Percentiles rank a stretch among this genome's conserved stretches.
Conservation (phyloP, 2,113 vertebrate genomes). For the Poeciliopsis prolifica region DNA sequence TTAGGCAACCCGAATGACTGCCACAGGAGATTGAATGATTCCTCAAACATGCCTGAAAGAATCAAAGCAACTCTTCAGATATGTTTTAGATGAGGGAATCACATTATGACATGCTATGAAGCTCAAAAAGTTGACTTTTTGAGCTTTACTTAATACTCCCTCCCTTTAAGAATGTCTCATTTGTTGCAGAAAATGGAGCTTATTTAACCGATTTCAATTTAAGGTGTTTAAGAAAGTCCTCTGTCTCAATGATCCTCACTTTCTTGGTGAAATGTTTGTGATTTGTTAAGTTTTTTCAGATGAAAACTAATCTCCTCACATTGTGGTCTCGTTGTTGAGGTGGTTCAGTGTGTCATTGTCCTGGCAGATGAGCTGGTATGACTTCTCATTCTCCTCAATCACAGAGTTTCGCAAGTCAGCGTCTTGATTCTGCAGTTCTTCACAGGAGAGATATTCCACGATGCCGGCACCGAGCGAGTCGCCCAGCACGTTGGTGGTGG, state of each 20-base stretch:
- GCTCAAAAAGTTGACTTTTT: too few relatives aligned
- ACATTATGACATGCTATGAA: too few relatives aligned
- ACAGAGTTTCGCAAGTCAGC: conserved; percentile 85
- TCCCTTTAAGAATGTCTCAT: background rate
- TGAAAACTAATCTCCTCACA: conserved; percentile 70
- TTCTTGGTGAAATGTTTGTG: conserved; percentile 22
- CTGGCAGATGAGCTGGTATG: conserved; percentile 86
- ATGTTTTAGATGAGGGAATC: too few relatives aligned
- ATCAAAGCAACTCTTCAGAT: too few relatives aligned
- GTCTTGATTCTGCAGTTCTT: conserved; percentile 87
- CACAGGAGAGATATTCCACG: conserved; percentile 90
- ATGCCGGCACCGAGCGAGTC: conserved; percentile 94
- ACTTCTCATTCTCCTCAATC: conserved; percentile 84
- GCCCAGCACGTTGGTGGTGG: conserved; percentile 93
- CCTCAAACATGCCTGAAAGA: too few relatives aligned
- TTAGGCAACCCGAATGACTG: too few relatives aligned
- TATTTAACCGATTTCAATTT: conserved; percentile 13
- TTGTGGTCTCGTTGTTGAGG: conserved; percentile 84
- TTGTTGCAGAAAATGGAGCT: background rate
- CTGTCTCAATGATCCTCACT: background rate
- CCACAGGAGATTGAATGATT: too few relatives aligned
- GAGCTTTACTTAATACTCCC: too few relatives aligned
- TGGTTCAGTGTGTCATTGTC: conserved; percentile 80
- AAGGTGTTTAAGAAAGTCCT: background rate
- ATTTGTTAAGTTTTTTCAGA: background rate